phyloP scores from a whole-genome alignment of 1,140 invertebrate species.

The Aphelenchoides fujianensis region DNA sequence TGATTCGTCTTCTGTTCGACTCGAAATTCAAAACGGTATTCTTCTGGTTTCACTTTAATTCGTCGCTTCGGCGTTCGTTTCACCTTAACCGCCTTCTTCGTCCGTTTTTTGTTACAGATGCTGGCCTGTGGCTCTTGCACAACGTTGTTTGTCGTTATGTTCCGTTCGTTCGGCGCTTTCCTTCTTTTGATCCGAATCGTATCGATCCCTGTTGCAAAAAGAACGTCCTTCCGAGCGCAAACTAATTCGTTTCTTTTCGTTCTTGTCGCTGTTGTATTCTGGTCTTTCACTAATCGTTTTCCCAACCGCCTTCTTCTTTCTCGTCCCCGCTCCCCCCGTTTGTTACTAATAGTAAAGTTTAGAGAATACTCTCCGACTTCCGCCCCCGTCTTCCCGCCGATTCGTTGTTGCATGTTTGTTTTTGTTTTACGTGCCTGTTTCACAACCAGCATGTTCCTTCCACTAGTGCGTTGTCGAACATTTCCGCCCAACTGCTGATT shows the following conservation, averaged over 20 bases:
- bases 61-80: not conserved
- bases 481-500: not conserved
- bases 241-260: not conserved
- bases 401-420: conserved; percentile 2
- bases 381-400: not conserved
- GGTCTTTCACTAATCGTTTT: conserved; percentile 5
- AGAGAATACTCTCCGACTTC: conserved; percentile 1
- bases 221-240: not conserved
- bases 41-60: not conserved
- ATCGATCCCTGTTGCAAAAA: not conserved
- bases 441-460: not conserved
- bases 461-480: not conserved
- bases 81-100: not conserved
- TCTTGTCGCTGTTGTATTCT: not conserved
- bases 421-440: not conserved
- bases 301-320: not conserved
- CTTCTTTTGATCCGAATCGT: not conserved
- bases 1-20: not conserved
- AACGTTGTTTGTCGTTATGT: not conserved
- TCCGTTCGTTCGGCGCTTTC: not conserved
- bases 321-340: not conserved
- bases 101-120: not conserved
- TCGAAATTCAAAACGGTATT: not conserved
- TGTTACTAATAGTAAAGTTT: conserved; percentile 1
- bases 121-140: conserved; percentile 1